Percentiles rank a stretch among this genome's conserved stretches.
Conservation (phyloP, 1,140 invertebrate species). For the Artemia franciscana region DNA sequence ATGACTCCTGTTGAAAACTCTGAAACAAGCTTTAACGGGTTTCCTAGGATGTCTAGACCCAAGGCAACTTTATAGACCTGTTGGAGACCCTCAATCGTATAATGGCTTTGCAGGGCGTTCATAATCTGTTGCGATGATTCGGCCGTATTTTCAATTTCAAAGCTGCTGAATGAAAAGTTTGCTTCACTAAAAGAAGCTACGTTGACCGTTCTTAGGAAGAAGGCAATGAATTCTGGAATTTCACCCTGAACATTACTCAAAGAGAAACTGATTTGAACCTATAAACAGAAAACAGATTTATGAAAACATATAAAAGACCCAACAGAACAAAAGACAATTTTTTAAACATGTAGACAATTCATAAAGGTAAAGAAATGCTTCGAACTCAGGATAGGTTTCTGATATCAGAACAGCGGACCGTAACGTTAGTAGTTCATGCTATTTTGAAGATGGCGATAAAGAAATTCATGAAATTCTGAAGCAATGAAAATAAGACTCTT, state of each 20-base stretch:
- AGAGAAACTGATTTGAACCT: background rate
- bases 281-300: no score
- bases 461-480: no score
- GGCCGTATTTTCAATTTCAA: background rate
- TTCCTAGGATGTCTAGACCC: background rate
- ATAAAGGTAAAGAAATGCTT: no score
- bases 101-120: background rate
- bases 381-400: no score
- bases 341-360: no score
- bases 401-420: no score
- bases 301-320: no score
- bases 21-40: background rate
- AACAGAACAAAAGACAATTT: no score
- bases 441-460: no score
- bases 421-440: no score
- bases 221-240: background rate
- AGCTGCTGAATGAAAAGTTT: background rate
- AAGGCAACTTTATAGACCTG: background rate
- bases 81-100: background rate
- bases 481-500: no score
- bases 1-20: background rate
- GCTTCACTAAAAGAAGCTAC: background rate
- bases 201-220: background rate
- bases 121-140: background rate
- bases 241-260: background rate